These are phyloP conservation scores for Alauda arvensis DNA, from an alignment of 2,797 vertebrate species.

Conservation along the genomic window DNA sequence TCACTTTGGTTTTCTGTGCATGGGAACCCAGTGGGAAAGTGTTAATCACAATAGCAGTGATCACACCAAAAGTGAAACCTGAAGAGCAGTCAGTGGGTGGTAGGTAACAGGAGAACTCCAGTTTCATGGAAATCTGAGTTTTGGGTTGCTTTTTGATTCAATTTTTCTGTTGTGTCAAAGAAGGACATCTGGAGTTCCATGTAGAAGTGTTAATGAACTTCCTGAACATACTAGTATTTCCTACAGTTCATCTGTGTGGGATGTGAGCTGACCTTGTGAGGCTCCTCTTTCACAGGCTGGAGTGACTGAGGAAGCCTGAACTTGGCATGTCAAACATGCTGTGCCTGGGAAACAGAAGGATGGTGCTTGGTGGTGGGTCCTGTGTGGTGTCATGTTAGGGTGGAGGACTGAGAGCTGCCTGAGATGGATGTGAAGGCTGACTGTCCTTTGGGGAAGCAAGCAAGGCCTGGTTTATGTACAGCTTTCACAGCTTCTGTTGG, in stretches of 20 bases:
- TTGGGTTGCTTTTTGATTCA: not conserved
- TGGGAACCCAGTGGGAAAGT: not conserved
- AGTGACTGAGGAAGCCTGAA: not conserved
- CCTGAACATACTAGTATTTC: not conserved
- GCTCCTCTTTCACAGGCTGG: not conserved
- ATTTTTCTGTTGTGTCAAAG: not conserved
- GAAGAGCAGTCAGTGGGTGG: not conserved
- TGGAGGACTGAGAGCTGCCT: not conserved
- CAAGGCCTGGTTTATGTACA: not conserved
- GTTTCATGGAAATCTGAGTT: not conserved
- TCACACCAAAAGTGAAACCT: not conserved
- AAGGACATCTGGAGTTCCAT: not conserved
- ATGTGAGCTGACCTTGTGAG: not conserved
- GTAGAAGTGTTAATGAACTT: not conserved
- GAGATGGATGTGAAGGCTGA: not conserved
- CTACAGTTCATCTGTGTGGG: not conserved
- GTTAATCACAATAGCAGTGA: not conserved
- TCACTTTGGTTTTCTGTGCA: not conserved
- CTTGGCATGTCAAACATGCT: accelerated
- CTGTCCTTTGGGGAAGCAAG: not conserved
- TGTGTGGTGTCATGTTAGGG: not conserved
- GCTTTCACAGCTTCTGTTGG: not conserved
- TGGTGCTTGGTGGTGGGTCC: accelerated
- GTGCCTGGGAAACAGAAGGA: not conserved
- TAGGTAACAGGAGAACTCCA: not conserved